Evolutionary conservation across 2,888 invertebrate genomes (phyloP).

Genomic region (Melinaea menophilus): DNA sequence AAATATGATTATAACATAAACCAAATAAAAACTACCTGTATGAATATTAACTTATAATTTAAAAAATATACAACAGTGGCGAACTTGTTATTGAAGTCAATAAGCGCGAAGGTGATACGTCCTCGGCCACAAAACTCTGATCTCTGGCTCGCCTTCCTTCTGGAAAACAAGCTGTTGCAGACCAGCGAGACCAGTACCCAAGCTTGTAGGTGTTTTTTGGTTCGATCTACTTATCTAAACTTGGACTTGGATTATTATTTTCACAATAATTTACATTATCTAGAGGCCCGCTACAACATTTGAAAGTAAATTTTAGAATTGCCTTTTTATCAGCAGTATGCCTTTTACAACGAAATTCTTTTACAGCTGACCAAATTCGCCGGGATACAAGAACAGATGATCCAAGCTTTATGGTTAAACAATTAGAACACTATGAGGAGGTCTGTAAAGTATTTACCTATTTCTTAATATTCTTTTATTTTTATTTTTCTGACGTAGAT

Average conservation of each 20-base stretch:
- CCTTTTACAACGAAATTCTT: neutral
- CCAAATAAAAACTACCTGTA: no score
- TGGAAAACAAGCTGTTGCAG: constrained; percentile 52
- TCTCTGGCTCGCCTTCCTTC: constrained; percentile 64
- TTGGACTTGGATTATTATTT: no score
- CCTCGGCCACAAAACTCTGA: constrained; percentile 47
- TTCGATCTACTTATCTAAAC: no score
- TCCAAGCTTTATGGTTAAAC: constrained; percentile 28
- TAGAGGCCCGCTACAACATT: no score
- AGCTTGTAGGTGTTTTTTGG: constrained; percentile 26
- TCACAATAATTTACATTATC: no score
- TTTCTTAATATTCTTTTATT: neutral
- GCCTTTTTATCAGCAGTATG: no score
- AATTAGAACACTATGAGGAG: constrained; percentile 22
- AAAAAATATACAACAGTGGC: constrained; percentile 30
- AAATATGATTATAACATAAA: no score
- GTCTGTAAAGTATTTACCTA: constrained; percentile 6
- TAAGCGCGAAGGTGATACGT: constrained; percentile 44
- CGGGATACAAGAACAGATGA: constrained; percentile 23
- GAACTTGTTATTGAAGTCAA: constrained; percentile 38
- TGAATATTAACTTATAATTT: neutral
- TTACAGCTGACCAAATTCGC: constrained; percentile 15
- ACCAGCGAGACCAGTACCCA: constrained; percentile 40
- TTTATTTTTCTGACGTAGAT: no score
- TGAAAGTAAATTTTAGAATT: no score